Percentiles rank a stretch among this genome's conserved stretches.
Evolutionary conservation across 2,797 vertebrate genomes (phyloP).

Genomic region (Protosalanx chinensis): DNA sequence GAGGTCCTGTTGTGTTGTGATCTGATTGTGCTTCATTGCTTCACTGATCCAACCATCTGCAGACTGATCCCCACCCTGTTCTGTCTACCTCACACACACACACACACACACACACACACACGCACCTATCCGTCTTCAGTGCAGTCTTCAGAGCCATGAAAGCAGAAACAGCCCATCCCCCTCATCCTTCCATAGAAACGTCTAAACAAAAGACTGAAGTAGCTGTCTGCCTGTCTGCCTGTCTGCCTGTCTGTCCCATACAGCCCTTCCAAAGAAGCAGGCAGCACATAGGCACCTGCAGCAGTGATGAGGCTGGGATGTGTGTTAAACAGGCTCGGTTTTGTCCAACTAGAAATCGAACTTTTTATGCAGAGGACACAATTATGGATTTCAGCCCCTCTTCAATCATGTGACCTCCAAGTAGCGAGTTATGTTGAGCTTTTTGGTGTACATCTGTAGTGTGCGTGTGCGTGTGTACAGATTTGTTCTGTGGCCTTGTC

Average conservation of each 20-base stretch:
- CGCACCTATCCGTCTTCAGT: background rate
- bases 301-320: background rate
- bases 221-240: background rate
- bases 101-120: background rate
- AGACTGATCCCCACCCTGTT: background rate
- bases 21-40: slow-evolving; percentile 1
- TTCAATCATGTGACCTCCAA: too few species aligned
- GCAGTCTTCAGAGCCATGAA: background rate
- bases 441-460: background rate
- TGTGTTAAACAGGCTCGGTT: background rate
- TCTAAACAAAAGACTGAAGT: slow-evolving; percentile 2
- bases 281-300: too few species aligned
- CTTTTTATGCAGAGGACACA: too few species aligned
- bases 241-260: background rate
- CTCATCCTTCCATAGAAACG: slow-evolving; percentile 4
- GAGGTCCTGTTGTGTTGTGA: background rate
- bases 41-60: background rate
- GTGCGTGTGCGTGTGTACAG: background rate
- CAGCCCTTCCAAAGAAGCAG: too few species aligned
- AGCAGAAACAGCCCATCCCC: background rate
- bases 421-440: too few species aligned
- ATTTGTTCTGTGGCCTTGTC: background rate
- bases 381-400: too few species aligned
- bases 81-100: background rate
- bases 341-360: too few species aligned